These are phyloP conservation scores for Halichoeres trimaculatus DNA, from an alignment of 2,113 vertebrate genomes.

Conservation along the genomic window DNA sequence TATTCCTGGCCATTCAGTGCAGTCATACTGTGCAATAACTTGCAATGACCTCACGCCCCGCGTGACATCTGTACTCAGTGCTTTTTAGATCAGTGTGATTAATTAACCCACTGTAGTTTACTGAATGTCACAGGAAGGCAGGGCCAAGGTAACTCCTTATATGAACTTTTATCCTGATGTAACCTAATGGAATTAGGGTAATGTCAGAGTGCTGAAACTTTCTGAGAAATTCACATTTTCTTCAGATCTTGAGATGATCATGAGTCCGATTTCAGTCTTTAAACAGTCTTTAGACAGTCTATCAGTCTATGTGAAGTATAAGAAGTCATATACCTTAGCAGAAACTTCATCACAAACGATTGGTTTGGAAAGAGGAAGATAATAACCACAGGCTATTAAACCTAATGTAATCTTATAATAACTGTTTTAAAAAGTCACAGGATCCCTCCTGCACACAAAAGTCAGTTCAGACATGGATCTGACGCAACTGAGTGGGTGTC, in stretches of 20 bases:
- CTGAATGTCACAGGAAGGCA: background rate
- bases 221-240: background rate
- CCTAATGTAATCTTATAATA: slow-evolving; percentile 50
- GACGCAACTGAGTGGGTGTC: background rate
- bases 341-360: background rate
- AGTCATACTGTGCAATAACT: slow-evolving; percentile 18
- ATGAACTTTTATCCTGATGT: background rate
- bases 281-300: background rate
- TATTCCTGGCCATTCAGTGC: slow-evolving; percentile 26
- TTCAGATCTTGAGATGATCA: no score
- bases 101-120: slow-evolving; percentile 5
- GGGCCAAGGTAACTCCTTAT: background rate
- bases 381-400: background rate
- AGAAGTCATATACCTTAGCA: background rate
- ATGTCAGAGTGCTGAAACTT: slow-evolving; percentile 1
- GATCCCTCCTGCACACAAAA: slow-evolving; percentile 52
- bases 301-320: background rate
- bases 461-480: slow-evolving; percentile 43
- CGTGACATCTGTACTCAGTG: background rate
- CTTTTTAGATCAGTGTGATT: slow-evolving; percentile 3
- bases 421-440: slow-evolving; percentile 60
- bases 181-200: background rate
- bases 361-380: background rate
- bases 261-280: no score
- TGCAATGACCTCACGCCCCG: slow-evolving; percentile 34